Base-by-base conservation (phyloP, 2,797 vertebrate species). In the Alauda arvensis region DNA sequence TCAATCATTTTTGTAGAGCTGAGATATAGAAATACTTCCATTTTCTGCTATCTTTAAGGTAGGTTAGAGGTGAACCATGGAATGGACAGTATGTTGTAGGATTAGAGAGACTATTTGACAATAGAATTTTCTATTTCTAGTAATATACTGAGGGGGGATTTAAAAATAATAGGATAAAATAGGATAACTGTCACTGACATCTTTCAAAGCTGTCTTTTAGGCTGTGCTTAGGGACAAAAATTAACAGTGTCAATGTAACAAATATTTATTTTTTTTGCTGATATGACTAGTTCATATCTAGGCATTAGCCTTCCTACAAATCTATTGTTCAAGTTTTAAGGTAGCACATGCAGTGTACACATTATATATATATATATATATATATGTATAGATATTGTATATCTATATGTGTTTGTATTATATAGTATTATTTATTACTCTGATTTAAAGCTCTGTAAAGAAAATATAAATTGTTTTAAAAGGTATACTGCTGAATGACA, bases 141-240 rank as follows among this genome's bases (percentile, higher is more conserved):
- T 42, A 81, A 63, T 93, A 77, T 77, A 67, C 51, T 42, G 61
- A 90, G 88, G 40, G 10, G 42, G 49, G 74, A 90, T 94, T 88
- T 83, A 81, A 93, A 90, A 93, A 91, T 87, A 94, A 93, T 93
- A 91, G 77, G 88, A 85, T 93, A 76, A 95, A 92, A 67, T 56
- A 77, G 80, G 78, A 87, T 94, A 93, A 89, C 80, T 78, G 85
- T 90, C 90, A 85, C 45, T 67, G 69, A n/a, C 43, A 74, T 63
- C 70, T 90, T 94, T 94, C 49, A 66, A 77, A 85, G 57, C 20
- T 46, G 8, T 46, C 57, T 60, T 59, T 74, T 40, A 85, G 82
- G 57, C 46, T 72, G 40, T 53, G 26, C 45, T 83, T 37, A 76
- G 61, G 74, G 57, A 53, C 65, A 81, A 85, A 92, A 92, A 77